Evolutionary conservation across 2,113 vertebrate species (phyloP).

Genomic region (Caranx melampygus): DNA sequence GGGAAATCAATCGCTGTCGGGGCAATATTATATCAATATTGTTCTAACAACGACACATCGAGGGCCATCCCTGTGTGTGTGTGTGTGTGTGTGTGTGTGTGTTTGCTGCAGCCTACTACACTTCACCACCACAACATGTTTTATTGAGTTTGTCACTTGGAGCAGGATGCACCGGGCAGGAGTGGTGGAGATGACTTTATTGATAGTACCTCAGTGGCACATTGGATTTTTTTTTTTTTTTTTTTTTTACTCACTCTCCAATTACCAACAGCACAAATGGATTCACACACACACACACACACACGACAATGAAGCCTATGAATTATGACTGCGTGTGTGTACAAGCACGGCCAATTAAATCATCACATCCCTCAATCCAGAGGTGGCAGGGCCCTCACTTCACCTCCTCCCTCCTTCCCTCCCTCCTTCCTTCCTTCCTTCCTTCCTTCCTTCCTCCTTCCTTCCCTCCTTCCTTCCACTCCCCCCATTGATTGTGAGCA

Average conservation of each 20-base stretch:
- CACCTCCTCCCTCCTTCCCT: too few species aligned
- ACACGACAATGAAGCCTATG: slow-evolving; percentile 16
- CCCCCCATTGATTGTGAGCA: not conserved
- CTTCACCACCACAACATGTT: slow-evolving; percentile 22
- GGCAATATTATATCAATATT: slow-evolving; percentile 54
- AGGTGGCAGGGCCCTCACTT: slow-evolving; percentile 21
- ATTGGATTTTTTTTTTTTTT: slow-evolving; percentile 32
- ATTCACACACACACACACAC: slow-evolving; percentile 24
- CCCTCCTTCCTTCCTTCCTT: too few species aligned
- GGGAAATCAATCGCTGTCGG: slow-evolving; percentile 47
- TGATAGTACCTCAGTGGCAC: slow-evolving; percentile 50
- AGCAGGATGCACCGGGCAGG: not conserved
- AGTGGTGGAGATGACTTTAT: slow-evolving; percentile 45
- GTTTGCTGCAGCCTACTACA: slow-evolving; percentile 44
- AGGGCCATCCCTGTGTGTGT: too few species aligned
- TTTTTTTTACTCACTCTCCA: slow-evolving; percentile 17
- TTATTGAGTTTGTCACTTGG: slow-evolving; percentile 60
- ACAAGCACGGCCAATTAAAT: slow-evolving; percentile 58
- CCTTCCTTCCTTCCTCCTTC: too few species aligned
- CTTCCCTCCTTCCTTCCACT: too few species aligned
- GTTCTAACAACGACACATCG: slow-evolving; percentile 5
- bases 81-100: not conserved
- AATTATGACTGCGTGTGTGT: slow-evolving; percentile 51
- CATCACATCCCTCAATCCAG: slow-evolving; percentile 35
- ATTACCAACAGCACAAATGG: slow-evolving; percentile 51